Conservation (phyloP, 2,888 invertebrate genomes). For the Anodontia alba region DNA sequence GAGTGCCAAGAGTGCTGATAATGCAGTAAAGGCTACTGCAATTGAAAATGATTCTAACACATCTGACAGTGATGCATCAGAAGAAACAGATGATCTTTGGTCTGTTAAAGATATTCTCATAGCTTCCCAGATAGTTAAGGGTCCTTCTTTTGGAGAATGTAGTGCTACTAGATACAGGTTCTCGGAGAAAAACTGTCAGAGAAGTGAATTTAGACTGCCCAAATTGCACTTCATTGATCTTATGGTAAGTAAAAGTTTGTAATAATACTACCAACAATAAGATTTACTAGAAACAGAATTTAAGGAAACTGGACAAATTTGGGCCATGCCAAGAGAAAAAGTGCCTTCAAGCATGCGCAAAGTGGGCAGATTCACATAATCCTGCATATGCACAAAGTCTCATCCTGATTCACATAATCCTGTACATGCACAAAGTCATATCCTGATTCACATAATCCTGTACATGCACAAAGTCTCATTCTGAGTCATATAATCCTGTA, state of each 20-base stretch:
- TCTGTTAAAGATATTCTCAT: not conserved
- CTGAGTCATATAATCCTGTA: no score
- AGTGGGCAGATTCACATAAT: no score
- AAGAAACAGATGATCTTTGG: not conserved
- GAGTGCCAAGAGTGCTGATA: conserved; percentile 5
- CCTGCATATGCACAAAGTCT: no score
- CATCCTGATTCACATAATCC: no score
- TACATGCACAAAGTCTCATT: no score
- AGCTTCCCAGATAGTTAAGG: not conserved
- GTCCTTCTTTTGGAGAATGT: not conserved
- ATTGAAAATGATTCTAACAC: not conserved
- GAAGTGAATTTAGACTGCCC: not conserved
- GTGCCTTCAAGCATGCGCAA: no score
- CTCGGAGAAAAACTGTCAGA: not conserved
- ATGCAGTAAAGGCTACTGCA: not conserved
- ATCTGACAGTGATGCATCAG: not conserved
- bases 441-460: no score
- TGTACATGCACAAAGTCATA: no score
- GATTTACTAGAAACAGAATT: no score
- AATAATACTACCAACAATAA: no score
- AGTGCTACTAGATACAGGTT: not conserved
- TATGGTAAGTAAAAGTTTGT: conserved; percentile 4
- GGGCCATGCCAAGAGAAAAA: no score
- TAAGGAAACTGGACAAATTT: no score
- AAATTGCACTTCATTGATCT: not conserved